These are phyloP conservation scores for Nothocercus nigrocapillus DNA, from an alignment of 2,113 vertebrate genomes.

Conservation along the genomic window DNA sequence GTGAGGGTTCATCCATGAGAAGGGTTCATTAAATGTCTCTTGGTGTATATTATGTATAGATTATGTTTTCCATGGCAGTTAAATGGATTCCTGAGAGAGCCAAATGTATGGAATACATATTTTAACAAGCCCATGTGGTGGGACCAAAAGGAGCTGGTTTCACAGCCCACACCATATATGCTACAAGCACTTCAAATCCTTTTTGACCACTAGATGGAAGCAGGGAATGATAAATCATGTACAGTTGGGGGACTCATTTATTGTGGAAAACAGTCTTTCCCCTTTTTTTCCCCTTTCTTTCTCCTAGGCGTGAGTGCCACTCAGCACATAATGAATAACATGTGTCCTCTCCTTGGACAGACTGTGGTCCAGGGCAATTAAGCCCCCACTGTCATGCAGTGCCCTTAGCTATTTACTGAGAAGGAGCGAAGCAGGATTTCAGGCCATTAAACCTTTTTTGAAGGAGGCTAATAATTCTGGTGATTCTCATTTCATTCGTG, in stretches of 20 bases:
- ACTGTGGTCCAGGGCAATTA: background rate
- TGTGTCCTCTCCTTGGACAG: background rate
- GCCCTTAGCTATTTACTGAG: slow-evolving; percentile 52
- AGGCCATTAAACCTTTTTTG: slow-evolving; percentile 11
- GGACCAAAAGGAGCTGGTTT: background rate
- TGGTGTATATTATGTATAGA: background rate
- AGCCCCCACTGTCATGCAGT: slow-evolving; percentile 26
- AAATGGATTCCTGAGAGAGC: background rate
- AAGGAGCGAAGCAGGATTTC: background rate
- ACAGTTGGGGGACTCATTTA: background rate
- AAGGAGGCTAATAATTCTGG: slow-evolving; percentile 24
- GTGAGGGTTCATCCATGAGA: background rate
- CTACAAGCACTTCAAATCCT: background rate
- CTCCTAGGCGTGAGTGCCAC: slow-evolving; percentile 18
- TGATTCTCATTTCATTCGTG: slow-evolving; percentile 28
- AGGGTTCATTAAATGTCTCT: background rate
- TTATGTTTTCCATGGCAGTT: background rate
- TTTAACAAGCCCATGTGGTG: background rate
- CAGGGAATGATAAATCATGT: slow-evolving; percentile 29
- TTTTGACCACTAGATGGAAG: slow-evolving; percentile 27
- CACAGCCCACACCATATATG: background rate
- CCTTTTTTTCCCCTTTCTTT: slow-evolving; percentile 3
- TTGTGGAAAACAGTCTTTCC: slow-evolving; percentile 16
- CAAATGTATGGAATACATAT: background rate
- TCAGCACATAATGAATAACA: slow-evolving; percentile 37